Evolutionary conservation across 2,113 vertebrate genomes (phyloP).

Genomic region (Megaptera novaeangliae): DNA sequence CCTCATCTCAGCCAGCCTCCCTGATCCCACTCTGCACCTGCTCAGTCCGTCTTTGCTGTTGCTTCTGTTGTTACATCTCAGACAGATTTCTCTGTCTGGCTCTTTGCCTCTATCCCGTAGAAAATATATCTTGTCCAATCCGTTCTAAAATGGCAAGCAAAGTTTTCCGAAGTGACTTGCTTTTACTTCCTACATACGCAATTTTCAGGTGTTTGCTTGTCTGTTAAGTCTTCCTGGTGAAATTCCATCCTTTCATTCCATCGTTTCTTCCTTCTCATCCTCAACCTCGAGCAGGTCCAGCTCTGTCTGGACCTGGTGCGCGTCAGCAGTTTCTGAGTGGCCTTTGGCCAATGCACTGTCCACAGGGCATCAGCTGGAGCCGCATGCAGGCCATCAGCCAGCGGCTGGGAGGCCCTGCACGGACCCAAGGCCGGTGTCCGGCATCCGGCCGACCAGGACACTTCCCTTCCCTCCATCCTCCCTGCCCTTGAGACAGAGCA

Average conservation of each 20-base stretch:
- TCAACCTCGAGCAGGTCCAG: not conserved
- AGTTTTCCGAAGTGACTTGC: not conserved
- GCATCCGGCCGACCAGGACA: fast-evolving
- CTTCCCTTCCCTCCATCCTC: not conserved
- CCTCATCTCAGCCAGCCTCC: not conserved
- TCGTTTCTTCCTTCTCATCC: not conserved
- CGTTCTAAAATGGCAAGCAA: not conserved
- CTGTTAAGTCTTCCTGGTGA: not conserved
- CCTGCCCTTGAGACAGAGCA: not conserved
- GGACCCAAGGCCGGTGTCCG: fast-evolving
- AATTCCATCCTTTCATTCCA: not conserved
- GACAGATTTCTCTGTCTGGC: not conserved
- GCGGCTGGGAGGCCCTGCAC: fast-evolving
- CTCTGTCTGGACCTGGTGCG: not conserved
- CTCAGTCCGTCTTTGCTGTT: not conserved
- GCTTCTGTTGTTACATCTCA: not conserved
- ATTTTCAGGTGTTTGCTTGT: not conserved
- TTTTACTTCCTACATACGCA: not conserved
- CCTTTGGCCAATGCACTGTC: not conserved
- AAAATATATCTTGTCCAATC: not conserved
- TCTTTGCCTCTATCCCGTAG: not conserved
- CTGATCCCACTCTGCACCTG: not conserved
- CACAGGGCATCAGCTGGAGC: fast-evolving
- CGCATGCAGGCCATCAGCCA: fast-evolving
- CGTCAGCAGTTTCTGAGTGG: not conserved